These are phyloP conservation scores for Urocitellus parryii DNA, from an alignment of 2,113 vertebrate species.

Conservation along the genomic window DNA sequence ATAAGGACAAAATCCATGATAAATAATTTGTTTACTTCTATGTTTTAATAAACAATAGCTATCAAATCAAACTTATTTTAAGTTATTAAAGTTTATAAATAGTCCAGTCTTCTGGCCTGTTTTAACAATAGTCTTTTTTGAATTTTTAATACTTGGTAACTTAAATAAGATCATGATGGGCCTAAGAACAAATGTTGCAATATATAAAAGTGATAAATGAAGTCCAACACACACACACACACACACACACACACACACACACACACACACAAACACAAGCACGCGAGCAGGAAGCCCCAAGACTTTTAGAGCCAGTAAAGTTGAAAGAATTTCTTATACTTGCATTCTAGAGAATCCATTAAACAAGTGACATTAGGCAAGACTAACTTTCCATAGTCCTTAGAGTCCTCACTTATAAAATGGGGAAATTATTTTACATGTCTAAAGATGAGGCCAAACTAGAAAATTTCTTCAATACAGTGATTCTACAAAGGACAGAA, in stretches of 20 bases:
- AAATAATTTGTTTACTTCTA: not conserved
- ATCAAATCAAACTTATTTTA: not conserved
- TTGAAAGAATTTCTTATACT: not conserved
- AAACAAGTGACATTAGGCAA: not conserved
- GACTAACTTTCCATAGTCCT: not conserved
- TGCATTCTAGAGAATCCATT: not conserved
- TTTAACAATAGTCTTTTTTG: not conserved
- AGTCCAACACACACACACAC: not conserved
- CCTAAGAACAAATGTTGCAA: slow-evolving; percentile 13
- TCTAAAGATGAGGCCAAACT: not conserved
- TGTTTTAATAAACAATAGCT: not conserved
- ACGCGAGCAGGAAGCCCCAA: not conserved
- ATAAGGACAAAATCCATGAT: not conserved
- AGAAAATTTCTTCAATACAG: not conserved
- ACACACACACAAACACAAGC: not conserved
- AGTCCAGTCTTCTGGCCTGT: not conserved
- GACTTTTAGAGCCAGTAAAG: not conserved
- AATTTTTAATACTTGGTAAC: not conserved
- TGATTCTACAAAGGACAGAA: not conserved
- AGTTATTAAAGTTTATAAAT: slow-evolving; percentile 26
- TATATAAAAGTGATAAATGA: not conserved
- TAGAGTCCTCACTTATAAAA: not conserved
- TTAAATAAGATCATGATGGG: not conserved
- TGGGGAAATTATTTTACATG: not conserved
- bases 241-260: not conserved